Base-by-base conservation (phyloP, 2,113 vertebrate species). In the Pandion haliaetus region DNA sequence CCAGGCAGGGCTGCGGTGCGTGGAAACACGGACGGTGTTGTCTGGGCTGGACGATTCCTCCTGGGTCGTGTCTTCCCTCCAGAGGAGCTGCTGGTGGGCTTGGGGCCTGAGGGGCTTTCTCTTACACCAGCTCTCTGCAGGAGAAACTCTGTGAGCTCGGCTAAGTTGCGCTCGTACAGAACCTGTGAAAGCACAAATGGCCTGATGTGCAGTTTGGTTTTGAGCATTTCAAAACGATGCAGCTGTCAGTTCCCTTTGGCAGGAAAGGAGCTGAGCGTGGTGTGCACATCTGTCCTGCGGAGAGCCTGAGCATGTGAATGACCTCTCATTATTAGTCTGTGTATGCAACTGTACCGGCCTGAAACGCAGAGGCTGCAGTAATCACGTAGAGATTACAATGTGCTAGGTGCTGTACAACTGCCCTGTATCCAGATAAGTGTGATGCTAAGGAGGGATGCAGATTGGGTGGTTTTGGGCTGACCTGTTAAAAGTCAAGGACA, bases 281-380 rank as follows among this genome's bases (percentile, higher is more conserved):
- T 10, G 32, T 2, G 34, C 0, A 4, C 23, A 13, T 38, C 84
- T 24, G 32, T 9, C 20, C 73, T 42, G 55, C 10, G 6, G n/a
- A 6, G 42, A 87, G 31, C 17, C 26, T 2, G 4, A 38, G 32
- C 4, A 9, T 17, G 49, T 11, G 50, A 5, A 25, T 9, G 49
- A 47, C 67, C 58, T 32, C n/a, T 62, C 3, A 0, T 59, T 70
- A 9, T 17, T 10, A 12, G 15, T 34, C 40, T 31, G 24, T 10
- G 24, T 52, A 7, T 5, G 0, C 1, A 2, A 10, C 47, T 31
- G 25, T 12, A 8, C 8, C 7, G 0, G 57, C 34, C 57, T n/a
- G 72, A n/a, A 42, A 42, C 0, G 12, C 24, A 1, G 76, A 34
- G 62, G 32, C 82, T 5, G 2, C 74, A 6, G 79, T 25, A 19